Conservation (phyloP, 2,113 vertebrate species). For the Embiotoca jacksoni region DNA sequence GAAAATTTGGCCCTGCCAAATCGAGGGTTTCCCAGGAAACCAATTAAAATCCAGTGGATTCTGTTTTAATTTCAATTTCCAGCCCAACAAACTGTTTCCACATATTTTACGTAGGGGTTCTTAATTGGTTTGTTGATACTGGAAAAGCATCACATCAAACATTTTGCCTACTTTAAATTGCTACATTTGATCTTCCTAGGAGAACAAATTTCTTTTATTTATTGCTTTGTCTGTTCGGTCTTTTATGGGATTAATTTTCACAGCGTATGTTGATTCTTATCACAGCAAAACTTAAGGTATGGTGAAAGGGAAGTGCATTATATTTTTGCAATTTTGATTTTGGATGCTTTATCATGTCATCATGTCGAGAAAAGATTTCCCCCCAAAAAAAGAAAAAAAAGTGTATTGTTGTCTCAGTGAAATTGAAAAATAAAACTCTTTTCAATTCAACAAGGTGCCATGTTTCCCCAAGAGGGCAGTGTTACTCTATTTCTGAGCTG, state of each 20-base stretch:
- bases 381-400: constrained; percentile 57
- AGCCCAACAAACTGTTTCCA: constrained; percentile 12
- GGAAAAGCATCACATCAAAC: constrained; percentile 64
- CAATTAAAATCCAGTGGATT: constrained; percentile 25
- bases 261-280: constrained; percentile 53
- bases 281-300: constrained; percentile 58
- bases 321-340: constrained; percentile 75
- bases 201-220: constrained; percentile 69
- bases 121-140: constrained; percentile 49
- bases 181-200: constrained; percentile 48
- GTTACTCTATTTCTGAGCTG: constrained; percentile 9
- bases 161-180: constrained; percentile 39
- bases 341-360: constrained; percentile 59
- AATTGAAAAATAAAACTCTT: constrained; percentile 71
- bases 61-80: constrained; percentile 21
- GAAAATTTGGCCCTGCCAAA: constrained; percentile 2
- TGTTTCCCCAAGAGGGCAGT: constrained; percentile 53
- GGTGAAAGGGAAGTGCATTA: constrained; percentile 74
- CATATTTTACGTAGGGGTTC: constrained; percentile 18
- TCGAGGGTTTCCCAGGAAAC: constrained; percentile 16
- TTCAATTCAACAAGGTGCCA: constrained; percentile 35
- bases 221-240: constrained; percentile 63
- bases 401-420: constrained; percentile 66
- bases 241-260: constrained; percentile 55
- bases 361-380: constrained; percentile 65